These are phyloP conservation scores for Poeciliopsis paucimaculata DNA, from an alignment of 2,797 vertebrate genomes.

Conservation along the genomic window DNA sequence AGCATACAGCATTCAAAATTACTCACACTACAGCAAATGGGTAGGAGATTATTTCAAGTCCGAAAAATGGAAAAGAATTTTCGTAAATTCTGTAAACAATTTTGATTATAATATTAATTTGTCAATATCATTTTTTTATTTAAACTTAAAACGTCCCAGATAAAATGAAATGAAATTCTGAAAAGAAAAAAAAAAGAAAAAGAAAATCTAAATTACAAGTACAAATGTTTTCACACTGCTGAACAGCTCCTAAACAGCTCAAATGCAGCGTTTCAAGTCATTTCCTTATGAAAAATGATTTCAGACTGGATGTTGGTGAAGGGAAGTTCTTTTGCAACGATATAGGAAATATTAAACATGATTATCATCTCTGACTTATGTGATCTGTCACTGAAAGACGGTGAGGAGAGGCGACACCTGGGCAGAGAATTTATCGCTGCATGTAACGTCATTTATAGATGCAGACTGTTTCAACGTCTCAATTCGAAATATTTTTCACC, in stretches of 20 bases:
- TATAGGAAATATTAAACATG: background rate
- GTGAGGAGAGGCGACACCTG: background rate
- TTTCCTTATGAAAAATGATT: background rate
- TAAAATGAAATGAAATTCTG: background rate
- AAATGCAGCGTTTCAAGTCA: background rate
- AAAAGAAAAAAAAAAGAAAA: no score
- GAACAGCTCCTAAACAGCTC: background rate
- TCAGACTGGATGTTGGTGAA: background rate
- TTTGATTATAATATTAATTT: background rate
- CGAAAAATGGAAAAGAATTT: background rate
- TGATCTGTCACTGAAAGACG: background rate
- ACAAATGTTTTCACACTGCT: background rate
- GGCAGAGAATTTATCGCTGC: background rate
- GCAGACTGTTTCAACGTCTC: background rate
- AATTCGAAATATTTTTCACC: background rate
- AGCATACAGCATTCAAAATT: background rate
- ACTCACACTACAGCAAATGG: background rate
- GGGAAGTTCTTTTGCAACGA: background rate
- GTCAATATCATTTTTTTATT: background rate
- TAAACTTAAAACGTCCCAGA: background rate
- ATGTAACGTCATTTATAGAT: background rate
- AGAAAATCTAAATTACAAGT: background rate
- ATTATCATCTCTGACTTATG: background rate
- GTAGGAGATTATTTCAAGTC: background rate
- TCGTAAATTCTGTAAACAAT: background rate